Percentiles rank a stretch among this genome's conserved stretches.
These are phyloP conservation scores for Trissolcus japonicus DNA, from an alignment of 2,888 invertebrate genomes.

Conservation along the genomic window DNA sequence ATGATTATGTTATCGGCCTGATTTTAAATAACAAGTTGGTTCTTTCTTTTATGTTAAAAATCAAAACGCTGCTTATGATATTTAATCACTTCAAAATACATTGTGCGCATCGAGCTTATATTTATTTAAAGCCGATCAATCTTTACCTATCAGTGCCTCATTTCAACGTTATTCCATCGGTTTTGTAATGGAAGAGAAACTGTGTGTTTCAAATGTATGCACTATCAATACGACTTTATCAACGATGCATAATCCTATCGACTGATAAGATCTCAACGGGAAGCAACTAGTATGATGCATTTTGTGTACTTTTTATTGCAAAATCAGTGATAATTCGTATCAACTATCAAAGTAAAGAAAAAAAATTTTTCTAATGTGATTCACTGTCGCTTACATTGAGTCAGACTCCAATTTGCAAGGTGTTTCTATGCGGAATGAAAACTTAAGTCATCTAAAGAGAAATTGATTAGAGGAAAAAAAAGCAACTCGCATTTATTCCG, in stretches of 20 bases:
- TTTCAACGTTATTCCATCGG: constrained; percentile 1
- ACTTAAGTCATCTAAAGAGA: neutral
- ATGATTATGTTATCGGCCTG: constrained; percentile 43
- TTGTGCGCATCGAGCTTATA: too few relatives aligned
- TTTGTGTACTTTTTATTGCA: constrained; percentile 19
- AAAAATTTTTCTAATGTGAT: constrained; percentile 16
- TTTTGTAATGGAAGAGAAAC: constrained; percentile 31
- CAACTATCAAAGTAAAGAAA: constrained; percentile 7
- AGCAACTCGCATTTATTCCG: too few relatives aligned
- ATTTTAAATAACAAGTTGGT: constrained; percentile 42
- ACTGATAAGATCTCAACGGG: constrained; percentile 48
- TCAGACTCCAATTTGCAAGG: neutral
- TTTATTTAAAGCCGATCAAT: too few relatives aligned
- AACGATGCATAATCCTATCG: constrained; percentile 47
- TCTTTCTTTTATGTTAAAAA: constrained; percentile 20
- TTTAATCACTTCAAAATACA: constrained; percentile 1
- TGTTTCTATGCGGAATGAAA: neutral
- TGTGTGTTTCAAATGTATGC: constrained; percentile 18
- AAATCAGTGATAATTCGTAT: constrained; percentile 26
- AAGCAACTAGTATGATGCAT: constrained; percentile 32
- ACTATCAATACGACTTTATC: constrained; percentile 43
- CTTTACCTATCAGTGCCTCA: too few relatives aligned
- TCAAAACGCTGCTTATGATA: neutral
- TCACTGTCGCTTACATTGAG: constrained; percentile 4
- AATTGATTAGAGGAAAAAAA: neutral